Conservation (phyloP, 2,888 invertebrate species). For the Chalcis sispes region DNA sequence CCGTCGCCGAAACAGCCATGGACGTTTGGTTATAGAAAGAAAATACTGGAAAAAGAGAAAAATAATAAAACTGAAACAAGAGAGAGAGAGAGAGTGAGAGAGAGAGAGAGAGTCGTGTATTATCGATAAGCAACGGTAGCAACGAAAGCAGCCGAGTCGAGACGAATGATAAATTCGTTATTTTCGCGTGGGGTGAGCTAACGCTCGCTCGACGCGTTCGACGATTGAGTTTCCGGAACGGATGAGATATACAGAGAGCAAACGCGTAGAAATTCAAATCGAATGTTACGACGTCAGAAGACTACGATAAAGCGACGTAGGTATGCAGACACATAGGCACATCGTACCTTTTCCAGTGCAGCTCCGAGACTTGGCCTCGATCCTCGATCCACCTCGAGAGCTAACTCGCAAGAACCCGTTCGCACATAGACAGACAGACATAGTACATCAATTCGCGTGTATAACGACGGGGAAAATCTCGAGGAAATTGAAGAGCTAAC, state of each 20-base stretch:
- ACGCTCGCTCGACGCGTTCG: conserved; percentile 15
- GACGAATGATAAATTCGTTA: conserved; percentile 42
- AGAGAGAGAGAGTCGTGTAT: background rate
- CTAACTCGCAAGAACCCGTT: too few relatives aligned
- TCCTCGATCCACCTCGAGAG: background rate
- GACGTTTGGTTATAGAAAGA: too few relatives aligned
- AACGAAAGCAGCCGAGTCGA: background rate
- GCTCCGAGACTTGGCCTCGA: too few relatives aligned
- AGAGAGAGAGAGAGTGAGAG: background rate
- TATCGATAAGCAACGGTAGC: background rate
- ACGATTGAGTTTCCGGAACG: background rate
- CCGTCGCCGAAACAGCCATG: conserved; percentile 9
- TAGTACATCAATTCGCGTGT: background rate
- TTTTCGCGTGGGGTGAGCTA: background rate
- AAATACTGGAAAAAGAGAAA: too few relatives aligned
- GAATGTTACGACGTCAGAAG: conserved; percentile 31
- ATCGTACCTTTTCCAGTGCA: too few relatives aligned
- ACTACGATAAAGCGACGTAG: conserved; percentile 31
- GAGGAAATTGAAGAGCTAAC: conserved; percentile 54
- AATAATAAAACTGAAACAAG: too few relatives aligned
- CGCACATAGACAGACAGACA: too few relatives aligned
- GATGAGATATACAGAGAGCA: too few relatives aligned
- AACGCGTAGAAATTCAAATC: conserved; percentile 35
- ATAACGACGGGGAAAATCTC: conserved; percentile 37
- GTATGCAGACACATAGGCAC: too few relatives aligned